These are phyloP conservation scores for Argynnis bischoffii DNA, from an alignment of 2,888 invertebrate species.

Conservation along the genomic window DNA sequence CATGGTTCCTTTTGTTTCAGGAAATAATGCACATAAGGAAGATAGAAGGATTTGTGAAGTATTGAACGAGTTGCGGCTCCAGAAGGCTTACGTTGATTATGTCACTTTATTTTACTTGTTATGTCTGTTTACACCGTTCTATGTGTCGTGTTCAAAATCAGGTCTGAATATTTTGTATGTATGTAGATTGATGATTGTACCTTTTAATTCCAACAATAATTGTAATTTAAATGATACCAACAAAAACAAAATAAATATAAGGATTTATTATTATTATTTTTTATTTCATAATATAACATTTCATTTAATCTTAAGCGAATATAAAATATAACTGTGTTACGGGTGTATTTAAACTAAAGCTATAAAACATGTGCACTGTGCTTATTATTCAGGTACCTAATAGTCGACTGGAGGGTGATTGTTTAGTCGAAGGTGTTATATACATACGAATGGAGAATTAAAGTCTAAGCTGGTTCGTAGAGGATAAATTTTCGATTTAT, in stretches of 20 bases:
- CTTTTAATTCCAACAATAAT: constrained; percentile 66
- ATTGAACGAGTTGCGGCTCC: constrained; percentile 18
- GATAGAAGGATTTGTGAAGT: constrained; percentile 17
- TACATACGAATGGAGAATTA: too few species aligned
- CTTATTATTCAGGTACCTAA: too few species aligned
- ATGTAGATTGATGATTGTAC: constrained; percentile 51
- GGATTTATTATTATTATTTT: constrained; percentile 67
- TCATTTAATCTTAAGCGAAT: too few species aligned
- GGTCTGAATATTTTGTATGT: constrained; percentile 64
- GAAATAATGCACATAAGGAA: constrained; percentile 57
- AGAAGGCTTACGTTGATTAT: constrained; percentile 30
- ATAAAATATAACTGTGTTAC: too few species aligned
- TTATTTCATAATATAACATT: constrained; percentile 49
- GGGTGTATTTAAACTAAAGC: too few species aligned
- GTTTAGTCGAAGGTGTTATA: too few species aligned
- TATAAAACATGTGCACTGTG: too few species aligned
- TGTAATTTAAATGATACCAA: constrained; percentile 68
- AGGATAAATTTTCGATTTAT: too few species aligned
- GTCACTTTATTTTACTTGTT: constrained; percentile 38
- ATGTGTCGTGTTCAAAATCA: constrained; percentile 60
- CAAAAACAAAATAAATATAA: constrained; percentile 69
- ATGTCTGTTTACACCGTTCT: constrained; percentile 53
- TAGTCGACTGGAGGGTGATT: too few species aligned
- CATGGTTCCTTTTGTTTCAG: constrained; percentile 55
- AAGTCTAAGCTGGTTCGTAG: too few species aligned